Base-by-base conservation (phyloP, 2,888 invertebrate species). In the Clusia tigrina region DNA sequence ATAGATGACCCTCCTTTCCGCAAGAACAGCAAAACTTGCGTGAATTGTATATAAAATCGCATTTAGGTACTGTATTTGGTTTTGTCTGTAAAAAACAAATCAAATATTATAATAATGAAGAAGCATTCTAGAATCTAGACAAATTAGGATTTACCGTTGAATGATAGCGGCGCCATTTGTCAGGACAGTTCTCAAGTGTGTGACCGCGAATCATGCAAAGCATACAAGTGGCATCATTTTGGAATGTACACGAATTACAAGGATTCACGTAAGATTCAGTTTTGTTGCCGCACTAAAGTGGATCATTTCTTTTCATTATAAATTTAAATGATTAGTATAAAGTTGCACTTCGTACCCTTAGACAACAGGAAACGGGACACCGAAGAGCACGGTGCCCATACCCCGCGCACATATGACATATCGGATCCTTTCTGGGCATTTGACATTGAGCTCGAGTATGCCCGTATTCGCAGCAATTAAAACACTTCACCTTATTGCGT, bases 131-230 rank as follows among this genome's bases (percentile, higher is more conserved):
- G 12, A 38, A 23, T 2, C 22, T 22, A 46, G 23, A 51, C 15
- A 25, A 10, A 15, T 23, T n/a, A 15, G 15, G 5, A 79, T 80
- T 85, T 85, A 89, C 91, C 67, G 91, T 91, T 68, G 89, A 87
- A 78, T 91, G 90, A 82, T 91, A 92, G 62, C 91, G 86, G 56
- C 92, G 87, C 92, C 92, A 92, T 48, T 88, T 82, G 81, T 92
- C 91, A 0, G 92, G 91, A 72, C 92, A 92, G 76, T 85, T 84
- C 22, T 85, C 82, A 54, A 85, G 73, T 10, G 85, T 84, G 77
- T 92, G 92, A 0, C 92, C 92, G 24, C 74, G 72, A 71, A 88
- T 86, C 58, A 86, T 86, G 78, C 92, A 92, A 74, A 88, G 85
- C 9, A 80, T 82, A 75, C 92, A 92, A 5, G 78, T 76, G 1